Conservation (phyloP, 1,140 invertebrate species). For the Neotoxoptera formosana region DNA sequence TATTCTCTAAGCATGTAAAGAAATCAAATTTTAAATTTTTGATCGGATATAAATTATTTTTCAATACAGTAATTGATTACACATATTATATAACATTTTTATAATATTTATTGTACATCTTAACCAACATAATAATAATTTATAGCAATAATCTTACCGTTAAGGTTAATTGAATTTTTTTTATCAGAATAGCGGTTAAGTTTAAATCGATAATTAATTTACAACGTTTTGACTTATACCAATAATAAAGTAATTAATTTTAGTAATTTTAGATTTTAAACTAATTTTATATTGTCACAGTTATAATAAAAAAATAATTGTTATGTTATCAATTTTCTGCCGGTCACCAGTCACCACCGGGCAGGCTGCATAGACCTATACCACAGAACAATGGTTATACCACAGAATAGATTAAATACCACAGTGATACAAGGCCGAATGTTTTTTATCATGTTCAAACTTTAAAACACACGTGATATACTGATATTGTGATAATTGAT, state of each 20-base stretch:
- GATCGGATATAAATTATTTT: neutral
- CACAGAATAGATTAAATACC: too few relatives aligned
- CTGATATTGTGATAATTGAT: neutral
- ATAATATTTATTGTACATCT: neutral
- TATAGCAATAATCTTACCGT: neutral
- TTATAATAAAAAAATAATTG: neutral
- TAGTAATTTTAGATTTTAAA: neutral
- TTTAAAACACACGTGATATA: constrained; percentile 1
- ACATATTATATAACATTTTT: neutral
- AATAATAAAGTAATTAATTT: neutral
- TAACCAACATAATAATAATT: neutral
- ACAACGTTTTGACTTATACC: too few relatives aligned
- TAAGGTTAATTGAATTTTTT: neutral
- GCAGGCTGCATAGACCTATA: too few relatives aligned
- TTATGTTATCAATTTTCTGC: neutral
- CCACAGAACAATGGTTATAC: too few relatives aligned
- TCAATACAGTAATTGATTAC: neutral
- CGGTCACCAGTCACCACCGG: too few relatives aligned
- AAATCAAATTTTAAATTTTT: neutral
- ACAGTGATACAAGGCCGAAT: too few relatives aligned
- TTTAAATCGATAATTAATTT: neutral
- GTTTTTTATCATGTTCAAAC: neutral
- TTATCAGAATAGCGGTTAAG: neutral
- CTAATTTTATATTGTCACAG: neutral
- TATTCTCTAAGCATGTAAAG: neutral